These are phyloP conservation scores for Nothocercus nigrocapillus DNA, from an alignment of 2,113 vertebrate genomes.

Conservation along the genomic window DNA sequence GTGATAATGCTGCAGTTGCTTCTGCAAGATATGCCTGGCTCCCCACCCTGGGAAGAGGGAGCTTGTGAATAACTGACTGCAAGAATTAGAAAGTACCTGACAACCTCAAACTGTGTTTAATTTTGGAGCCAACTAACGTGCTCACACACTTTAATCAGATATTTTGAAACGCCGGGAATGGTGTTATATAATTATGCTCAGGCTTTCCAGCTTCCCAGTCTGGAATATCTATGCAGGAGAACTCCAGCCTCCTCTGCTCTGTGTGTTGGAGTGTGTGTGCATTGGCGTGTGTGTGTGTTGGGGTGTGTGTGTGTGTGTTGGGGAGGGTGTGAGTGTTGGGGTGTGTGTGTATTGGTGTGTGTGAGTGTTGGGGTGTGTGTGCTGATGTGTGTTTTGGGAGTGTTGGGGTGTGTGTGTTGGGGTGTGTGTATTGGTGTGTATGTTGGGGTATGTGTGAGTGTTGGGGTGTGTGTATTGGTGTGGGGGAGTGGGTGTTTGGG, in stretches of 20 bases:
- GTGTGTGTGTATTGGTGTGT: too few relatives aligned
- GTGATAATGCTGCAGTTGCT: slow-evolving; percentile 11
- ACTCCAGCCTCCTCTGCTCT: not conserved
- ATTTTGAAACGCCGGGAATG: not conserved
- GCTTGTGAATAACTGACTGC: not conserved
- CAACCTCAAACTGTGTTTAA: not conserved
- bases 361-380: too few relatives aligned
- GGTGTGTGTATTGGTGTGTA: too few relatives aligned
- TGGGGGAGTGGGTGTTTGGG: too few relatives aligned
- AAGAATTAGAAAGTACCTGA: not conserved
- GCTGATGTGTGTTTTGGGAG: too few relatives aligned
- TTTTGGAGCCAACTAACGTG: not conserved
- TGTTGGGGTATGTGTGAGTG: too few relatives aligned
- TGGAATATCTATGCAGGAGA: not conserved
- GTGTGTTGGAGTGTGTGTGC: not conserved
- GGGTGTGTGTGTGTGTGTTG: too few relatives aligned
- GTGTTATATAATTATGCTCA: not conserved
- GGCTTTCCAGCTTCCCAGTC: not conserved
- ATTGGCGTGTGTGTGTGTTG: too few relatives aligned
- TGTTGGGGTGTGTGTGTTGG: too few relatives aligned
- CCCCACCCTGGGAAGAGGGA: not conserved
- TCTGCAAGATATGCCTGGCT: slow-evolving; percentile 29
- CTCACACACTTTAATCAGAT: not conserved
- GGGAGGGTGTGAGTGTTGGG: too few relatives aligned
- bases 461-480: too few relatives aligned